phyloP scores from a whole-genome alignment of 2,113 vertebrate species.

The Barnardius zonarius region DNA sequence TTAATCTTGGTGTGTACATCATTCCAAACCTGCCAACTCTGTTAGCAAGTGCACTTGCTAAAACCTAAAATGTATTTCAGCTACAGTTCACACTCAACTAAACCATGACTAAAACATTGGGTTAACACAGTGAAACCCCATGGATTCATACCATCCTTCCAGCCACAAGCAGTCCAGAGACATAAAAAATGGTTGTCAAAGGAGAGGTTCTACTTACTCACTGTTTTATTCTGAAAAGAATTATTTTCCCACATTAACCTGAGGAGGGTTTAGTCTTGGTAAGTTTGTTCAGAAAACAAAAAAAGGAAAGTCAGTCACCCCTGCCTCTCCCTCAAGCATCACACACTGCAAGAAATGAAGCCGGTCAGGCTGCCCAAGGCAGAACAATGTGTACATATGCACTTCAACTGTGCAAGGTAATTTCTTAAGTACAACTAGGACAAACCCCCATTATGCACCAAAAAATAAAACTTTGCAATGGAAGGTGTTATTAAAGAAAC shows the following conservation, averaged over 20 bases:
- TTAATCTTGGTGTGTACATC: not conserved
- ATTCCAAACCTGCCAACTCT: not conserved
- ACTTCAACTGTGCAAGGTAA: not conserved
- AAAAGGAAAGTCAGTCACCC: not conserved
- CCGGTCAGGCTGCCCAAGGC: not conserved
- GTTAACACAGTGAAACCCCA: fast-evolving
- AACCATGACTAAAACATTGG: not conserved
- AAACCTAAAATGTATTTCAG: not conserved
- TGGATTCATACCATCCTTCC: not conserved
- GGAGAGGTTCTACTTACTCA: not conserved
- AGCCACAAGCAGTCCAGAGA: not conserved
- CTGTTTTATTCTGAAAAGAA: not conserved
- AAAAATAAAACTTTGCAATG: not conserved
- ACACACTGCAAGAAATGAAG: not conserved
- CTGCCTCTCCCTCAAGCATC: not conserved
- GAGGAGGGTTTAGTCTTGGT: not conserved
- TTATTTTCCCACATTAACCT: not conserved
- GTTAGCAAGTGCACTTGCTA: not conserved
- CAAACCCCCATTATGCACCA: not conserved
- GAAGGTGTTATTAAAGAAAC: not conserved
- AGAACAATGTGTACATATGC: not conserved
- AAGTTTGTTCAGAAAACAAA: not conserved
- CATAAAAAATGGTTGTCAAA: not conserved
- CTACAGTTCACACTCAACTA: not conserved
- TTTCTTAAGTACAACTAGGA: not conserved